Evolutionary conservation across 2,888 invertebrate genomes (phyloP).

Genomic region (Bhutanitis thaidina): DNA sequence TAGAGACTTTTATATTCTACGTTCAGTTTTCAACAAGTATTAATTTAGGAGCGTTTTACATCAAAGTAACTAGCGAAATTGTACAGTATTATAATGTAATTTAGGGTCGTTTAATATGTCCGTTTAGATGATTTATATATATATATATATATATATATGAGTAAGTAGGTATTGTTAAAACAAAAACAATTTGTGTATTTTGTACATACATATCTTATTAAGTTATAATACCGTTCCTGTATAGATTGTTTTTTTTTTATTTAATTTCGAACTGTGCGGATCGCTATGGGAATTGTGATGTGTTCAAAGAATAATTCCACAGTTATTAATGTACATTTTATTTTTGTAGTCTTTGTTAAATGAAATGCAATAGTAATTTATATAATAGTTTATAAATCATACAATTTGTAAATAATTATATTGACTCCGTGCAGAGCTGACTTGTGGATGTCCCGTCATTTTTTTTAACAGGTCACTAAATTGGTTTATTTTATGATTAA

Average conservation of each 20-base stretch:
- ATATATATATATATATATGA: constrained; percentile 44
- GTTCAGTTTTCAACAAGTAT: constrained; percentile 67
- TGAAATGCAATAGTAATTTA: constrained; percentile 79
- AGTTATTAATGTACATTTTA: constrained; percentile 66
- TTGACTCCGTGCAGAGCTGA: constrained; percentile 36
- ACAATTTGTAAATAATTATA: constrained; percentile 69
- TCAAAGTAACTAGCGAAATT: constrained; percentile 73
- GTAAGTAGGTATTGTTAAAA: constrained; percentile 67
- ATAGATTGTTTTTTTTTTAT: constrained; percentile 56
- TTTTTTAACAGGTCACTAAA: constrained; percentile 20
- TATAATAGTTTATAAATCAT: constrained; percentile 61
- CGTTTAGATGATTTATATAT: constrained; percentile 59
- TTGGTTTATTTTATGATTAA: constrained; percentile 10
- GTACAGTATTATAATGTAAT: constrained; percentile 77
- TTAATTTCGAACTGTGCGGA: constrained; percentile 42
- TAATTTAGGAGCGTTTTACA: constrained; percentile 68
- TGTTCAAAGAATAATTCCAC: constrained; percentile 61
- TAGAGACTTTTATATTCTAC: constrained; percentile 60
- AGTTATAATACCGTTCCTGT: constrained; percentile 77
- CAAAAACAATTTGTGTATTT: constrained; percentile 67
- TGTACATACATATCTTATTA: constrained; percentile 74
- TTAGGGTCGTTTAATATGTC: constrained; percentile 59
- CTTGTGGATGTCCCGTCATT: constrained; percentile 33
- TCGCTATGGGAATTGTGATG: constrained; percentile 73
- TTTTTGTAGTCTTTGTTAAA: constrained; percentile 68